Percentiles rank a stretch among this genome's conserved stretches.
These are phyloP conservation scores for Palaemon carinicauda DNA, from an alignment of 1,140 invertebrate species.

Conservation along the genomic window DNA sequence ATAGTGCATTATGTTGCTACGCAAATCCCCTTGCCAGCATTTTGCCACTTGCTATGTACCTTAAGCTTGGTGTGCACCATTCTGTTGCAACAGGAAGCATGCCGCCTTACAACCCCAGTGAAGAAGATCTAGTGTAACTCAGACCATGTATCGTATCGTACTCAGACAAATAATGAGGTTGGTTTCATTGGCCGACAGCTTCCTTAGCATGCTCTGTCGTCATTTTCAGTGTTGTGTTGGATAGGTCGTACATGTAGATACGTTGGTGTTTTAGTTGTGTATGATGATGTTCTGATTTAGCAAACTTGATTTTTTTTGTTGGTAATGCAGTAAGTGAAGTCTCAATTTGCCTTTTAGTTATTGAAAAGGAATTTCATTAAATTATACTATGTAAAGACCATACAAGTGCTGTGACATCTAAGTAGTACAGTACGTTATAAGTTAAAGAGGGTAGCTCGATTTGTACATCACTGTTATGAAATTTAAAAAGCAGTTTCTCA, in stretches of 20 bases:
- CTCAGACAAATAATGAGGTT: neutral
- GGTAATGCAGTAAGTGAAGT: too few relatives aligned
- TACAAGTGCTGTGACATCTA: too few relatives aligned
- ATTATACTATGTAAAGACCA: too few relatives aligned
- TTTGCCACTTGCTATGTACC: constrained; percentile 13
- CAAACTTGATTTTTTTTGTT: too few relatives aligned
- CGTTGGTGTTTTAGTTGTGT: neutral
- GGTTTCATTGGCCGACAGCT: neutral
- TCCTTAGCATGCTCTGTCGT: neutral
- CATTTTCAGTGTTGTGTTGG: neutral
- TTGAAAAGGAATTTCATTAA: too few relatives aligned
- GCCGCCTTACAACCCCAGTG: constrained; percentile 31
- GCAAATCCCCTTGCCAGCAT: constrained; percentile 12
- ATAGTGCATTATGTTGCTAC: neutral
- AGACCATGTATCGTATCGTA: neutral
- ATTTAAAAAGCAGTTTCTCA: too few relatives aligned
- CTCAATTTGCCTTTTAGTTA: too few relatives aligned
- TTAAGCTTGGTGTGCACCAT: constrained; percentile 29
- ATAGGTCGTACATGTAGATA: neutral
- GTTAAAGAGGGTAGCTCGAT: too few relatives aligned
- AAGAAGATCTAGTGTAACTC: constrained; percentile 32
- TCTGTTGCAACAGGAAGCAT: constrained; percentile 33
- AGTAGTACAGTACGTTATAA: too few relatives aligned
- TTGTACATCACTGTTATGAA: too few relatives aligned
- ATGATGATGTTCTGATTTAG: too few relatives aligned